Conservation (phyloP, 2,888 invertebrate species). For the Eumerus sabulonum region DNA sequence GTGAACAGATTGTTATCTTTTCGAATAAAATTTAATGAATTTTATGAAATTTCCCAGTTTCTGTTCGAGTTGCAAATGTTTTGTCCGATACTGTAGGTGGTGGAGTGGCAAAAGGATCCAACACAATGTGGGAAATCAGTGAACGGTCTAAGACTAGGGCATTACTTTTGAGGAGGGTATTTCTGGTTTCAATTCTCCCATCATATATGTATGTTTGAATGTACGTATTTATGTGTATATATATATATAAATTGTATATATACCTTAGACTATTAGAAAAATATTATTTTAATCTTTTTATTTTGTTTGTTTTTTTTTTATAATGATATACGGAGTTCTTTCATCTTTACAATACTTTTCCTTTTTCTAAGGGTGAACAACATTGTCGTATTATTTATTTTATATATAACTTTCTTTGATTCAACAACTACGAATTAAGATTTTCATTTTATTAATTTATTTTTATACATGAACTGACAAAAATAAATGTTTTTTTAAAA, state of each 20-base stretch:
- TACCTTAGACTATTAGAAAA: slow-evolving; percentile 66
- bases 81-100: too few relatives aligned
- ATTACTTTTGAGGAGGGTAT: slow-evolving; percentile 19
- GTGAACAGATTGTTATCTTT: too few relatives aligned
- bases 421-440: slow-evolving; percentile 61
- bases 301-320: slow-evolving; percentile 64
- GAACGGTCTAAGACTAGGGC: too few relatives aligned
- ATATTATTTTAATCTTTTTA: slow-evolving; percentile 65
- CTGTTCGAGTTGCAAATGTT: too few relatives aligned
- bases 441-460: slow-evolving; percentile 49
- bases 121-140: too few relatives aligned
- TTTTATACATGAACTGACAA: background rate
- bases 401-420: slow-evolving; percentile 37
- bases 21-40: too few relatives aligned
- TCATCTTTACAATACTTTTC: slow-evolving; percentile 28
- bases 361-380: slow-evolving; percentile 56
- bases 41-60: too few relatives aligned
- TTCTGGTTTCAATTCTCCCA: slow-evolving; percentile 4
- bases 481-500: slow-evolving; percentile 9
- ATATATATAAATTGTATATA: slow-evolving; percentile 15
- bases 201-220: background rate
- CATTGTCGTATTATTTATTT: slow-evolving; percentile 44
- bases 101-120: too few relatives aligned
- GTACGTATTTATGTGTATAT: background rate
- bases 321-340: slow-evolving; percentile 59